These are phyloP conservation scores for Nannoperca australis DNA, from an alignment of 2,797 vertebrate species.

Conservation along the genomic window DNA sequence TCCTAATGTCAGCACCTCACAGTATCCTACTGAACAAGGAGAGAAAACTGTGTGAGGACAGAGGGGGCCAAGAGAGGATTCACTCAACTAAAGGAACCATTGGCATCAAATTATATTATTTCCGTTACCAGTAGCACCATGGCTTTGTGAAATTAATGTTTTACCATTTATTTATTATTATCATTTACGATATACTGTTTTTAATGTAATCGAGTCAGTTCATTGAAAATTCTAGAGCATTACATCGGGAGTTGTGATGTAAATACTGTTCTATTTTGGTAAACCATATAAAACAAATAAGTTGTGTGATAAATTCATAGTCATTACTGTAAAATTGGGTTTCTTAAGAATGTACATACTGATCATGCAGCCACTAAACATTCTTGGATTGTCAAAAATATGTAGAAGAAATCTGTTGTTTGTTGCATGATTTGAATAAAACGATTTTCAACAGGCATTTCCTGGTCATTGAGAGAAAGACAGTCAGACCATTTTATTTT, in stretches of 20 bases:
- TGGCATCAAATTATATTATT: constrained; percentile 5
- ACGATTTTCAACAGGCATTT: constrained; percentile 7
- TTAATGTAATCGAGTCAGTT: not conserved
- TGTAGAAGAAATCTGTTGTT: constrained; percentile 17
- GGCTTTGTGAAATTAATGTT: constrained; percentile 17
- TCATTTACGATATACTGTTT: constrained; percentile 1
- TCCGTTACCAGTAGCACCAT: constrained; percentile 23
- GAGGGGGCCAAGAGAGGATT: constrained; percentile 24
- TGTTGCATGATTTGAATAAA: constrained; percentile 47
- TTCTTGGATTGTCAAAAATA: not conserved
- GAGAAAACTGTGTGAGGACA: constrained; percentile 15
- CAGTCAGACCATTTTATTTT: constrained; percentile 60
- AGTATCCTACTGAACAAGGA: constrained; percentile 22
- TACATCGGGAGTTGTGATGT: constrained; percentile 9
- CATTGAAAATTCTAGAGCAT: not conserved
- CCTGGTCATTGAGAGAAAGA: constrained; percentile 44
- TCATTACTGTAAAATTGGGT: constrained; percentile 9
- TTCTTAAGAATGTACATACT: constrained; percentile 8
- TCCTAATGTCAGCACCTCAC: constrained; percentile 13
- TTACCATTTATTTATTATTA: constrained; percentile 24
- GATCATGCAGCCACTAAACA: not conserved
- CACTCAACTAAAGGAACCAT: constrained; percentile 24
- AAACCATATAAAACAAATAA: constrained; percentile 29
- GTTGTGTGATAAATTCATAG: constrained; percentile 17
- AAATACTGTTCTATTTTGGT: constrained; percentile 64